Conservation (phyloP, 2,113 vertebrate species). For the Toxostoma redivivum region DNA sequence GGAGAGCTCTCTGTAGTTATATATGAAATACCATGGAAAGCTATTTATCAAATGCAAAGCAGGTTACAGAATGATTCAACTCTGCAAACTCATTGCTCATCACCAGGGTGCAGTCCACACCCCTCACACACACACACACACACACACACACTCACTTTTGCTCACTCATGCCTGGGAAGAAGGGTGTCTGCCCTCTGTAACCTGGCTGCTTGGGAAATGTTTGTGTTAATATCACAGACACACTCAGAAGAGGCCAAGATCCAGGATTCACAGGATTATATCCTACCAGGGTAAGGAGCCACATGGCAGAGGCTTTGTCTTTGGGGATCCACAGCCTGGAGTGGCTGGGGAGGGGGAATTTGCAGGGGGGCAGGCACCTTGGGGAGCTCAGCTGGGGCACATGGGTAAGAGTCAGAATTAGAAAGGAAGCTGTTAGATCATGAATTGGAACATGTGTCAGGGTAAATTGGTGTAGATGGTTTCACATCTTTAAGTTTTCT, state of each 20-base stretch:
- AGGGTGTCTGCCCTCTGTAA: neutral
- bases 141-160: fast-evolving
- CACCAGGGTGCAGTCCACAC: neutral
- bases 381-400: neutral
- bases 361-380: neutral
- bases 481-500: neutral
- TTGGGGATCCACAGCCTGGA: neutral
- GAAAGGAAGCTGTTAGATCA: neutral
- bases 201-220: neutral
- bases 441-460: neutral
- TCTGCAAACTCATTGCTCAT: neutral
- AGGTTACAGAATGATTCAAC: slow-evolving; percentile 11
- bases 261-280: neutral
- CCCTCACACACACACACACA: fast-evolving
- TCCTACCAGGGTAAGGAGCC: neutral
- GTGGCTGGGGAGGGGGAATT: neutral
- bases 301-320: neutral
- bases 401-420: neutral
- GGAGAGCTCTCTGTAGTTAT: neutral
- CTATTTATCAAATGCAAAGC: neutral
- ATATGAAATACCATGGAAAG: neutral
- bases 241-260: neutral
- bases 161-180: neutral
- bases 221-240: neutral
- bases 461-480: neutral